Conservation (phyloP, 2,888 invertebrate species). For the Eudasyphora cyanicolor region DNA sequence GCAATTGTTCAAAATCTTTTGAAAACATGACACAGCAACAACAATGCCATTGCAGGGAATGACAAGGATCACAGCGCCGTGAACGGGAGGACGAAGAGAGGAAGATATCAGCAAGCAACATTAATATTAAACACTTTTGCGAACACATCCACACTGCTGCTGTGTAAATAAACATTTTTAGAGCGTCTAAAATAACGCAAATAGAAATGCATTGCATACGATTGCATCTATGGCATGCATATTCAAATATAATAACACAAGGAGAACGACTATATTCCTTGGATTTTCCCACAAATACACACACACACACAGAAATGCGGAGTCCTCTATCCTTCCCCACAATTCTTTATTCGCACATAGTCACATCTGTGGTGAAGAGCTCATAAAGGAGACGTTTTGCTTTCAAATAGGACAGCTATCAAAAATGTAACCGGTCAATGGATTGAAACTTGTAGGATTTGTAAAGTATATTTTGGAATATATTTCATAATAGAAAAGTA, state of each 20-base stretch:
- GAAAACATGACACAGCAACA: background rate
- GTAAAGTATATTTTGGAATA: too few species aligned
- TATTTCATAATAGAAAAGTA: too few species aligned
- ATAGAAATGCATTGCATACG: slow-evolving; percentile 5
- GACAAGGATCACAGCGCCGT: too few species aligned
- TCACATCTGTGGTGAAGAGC: background rate
- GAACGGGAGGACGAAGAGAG: background rate
- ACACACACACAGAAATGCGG: background rate
- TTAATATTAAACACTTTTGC: background rate
- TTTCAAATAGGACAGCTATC: background rate
- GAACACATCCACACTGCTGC: background rate
- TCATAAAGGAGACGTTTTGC: background rate
- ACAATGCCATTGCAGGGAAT: background rate
- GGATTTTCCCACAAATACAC: background rate
- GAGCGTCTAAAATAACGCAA: background rate
- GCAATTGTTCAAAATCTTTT: slow-evolving; percentile 22
- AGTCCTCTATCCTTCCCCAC: background rate
- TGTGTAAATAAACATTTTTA: slow-evolving; percentile 25
- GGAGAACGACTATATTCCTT: background rate
- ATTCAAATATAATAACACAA: slow-evolving; percentile 27
- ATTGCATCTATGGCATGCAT: slow-evolving; percentile 5
- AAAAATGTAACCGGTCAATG: background rate
- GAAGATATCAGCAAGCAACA: slow-evolving; percentile 2
- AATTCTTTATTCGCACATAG: too few species aligned
- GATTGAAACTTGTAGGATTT: too few species aligned